Conservation (phyloP, 2,797 vertebrate species). For the Dryobates pubescens region DNA sequence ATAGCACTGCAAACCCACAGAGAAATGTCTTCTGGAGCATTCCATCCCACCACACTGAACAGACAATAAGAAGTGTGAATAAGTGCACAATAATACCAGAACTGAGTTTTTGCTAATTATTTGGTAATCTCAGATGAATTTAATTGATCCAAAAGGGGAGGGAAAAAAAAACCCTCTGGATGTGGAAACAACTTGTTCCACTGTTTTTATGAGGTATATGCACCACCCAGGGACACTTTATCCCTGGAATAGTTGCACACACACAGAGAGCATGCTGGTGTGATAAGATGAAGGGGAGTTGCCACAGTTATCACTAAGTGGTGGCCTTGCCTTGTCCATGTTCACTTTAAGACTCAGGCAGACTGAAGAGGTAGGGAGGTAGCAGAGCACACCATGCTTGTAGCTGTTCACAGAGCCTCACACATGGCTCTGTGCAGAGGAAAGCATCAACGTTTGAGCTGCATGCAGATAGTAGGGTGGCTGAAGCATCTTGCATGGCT, state of each 20-base stretch:
- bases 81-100: neutral
- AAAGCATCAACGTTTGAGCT: neutral
- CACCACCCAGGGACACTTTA: neutral
- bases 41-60: neutral
- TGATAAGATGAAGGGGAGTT: neutral
- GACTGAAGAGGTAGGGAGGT: neutral
- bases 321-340: neutral
- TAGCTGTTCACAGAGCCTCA: neutral
- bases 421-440: neutral
- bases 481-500: neutral
- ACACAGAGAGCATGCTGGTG: neutral
- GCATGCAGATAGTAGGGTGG: accelerated
- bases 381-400: neutral
- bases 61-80: neutral
- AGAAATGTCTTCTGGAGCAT: constrained; percentile 37
- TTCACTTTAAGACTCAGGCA: neutral
- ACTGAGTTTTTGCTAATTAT: neutral
- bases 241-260: neutral
- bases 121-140: neutral
- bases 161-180: neutral
- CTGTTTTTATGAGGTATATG: accelerated
- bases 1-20: constrained; percentile 27
- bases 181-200: neutral
- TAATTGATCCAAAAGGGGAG: neutral
- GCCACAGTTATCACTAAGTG: accelerated